These are phyloP conservation scores for Lasioglossum albipes DNA, from an alignment of 1,140 invertebrate genomes.

Conservation along the genomic window DNA sequence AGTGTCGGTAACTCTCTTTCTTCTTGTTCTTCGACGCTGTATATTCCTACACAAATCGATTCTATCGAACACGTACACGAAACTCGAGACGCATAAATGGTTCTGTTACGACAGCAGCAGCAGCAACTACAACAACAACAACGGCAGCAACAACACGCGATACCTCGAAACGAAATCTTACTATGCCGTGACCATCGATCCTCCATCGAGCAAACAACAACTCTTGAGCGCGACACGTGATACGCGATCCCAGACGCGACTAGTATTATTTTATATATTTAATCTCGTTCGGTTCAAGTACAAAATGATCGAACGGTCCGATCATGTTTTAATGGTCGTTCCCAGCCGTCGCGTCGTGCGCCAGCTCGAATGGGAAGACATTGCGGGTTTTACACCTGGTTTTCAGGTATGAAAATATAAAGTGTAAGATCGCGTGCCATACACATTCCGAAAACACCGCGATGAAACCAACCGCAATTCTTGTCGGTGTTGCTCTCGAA, in stretches of 20 bases:
- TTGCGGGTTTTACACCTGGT: too few relatives aligned
- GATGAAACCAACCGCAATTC: too few relatives aligned
- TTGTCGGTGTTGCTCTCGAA: neutral
- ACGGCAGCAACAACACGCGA: neutral
- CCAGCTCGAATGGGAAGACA: too few relatives aligned
- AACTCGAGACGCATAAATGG: neutral
- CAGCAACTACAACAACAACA: neutral
- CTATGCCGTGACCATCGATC: neutral
- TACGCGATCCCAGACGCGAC: neutral
- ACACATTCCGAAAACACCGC: neutral
- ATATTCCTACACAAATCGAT: conserved; percentile 7
- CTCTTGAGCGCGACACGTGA: neutral
- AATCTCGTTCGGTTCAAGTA: conserved; percentile 26
- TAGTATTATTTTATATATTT: conserved; percentile 37
- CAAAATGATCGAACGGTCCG: conserved; percentile 11
- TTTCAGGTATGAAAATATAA: too few relatives aligned
- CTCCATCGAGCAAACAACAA: neutral
- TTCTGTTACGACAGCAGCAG: neutral
- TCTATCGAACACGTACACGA: neutral
- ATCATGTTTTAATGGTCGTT: conserved; percentile 46
- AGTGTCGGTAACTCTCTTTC: neutral
- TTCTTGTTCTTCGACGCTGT: neutral
- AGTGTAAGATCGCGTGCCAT: neutral
- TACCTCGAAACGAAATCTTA: neutral
- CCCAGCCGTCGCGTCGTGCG: neutral